These are phyloP conservation scores for Corbicula japonica DNA, from an alignment of 2,888 invertebrate species.

Conservation along the genomic window DNA sequence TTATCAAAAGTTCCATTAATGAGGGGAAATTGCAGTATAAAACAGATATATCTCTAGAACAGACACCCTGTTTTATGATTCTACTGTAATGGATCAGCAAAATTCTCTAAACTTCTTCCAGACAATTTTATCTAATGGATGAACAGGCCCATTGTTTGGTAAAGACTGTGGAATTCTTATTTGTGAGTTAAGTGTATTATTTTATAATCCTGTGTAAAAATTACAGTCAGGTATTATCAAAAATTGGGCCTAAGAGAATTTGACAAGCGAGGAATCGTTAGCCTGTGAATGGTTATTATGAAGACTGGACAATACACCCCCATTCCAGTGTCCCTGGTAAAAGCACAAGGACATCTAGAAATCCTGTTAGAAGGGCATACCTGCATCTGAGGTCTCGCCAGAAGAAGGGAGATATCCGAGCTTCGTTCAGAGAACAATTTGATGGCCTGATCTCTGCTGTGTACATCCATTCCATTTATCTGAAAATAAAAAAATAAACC, in stretches of 20 bases:
- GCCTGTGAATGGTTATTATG: no score
- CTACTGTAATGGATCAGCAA: conserved; percentile 30
- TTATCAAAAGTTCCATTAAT: conserved; percentile 65
- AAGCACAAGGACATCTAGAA: no score
- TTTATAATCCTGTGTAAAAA: no score
- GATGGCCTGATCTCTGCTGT: conserved; percentile 86
- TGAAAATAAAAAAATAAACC: conserved; percentile 72
- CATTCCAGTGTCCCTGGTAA: no score
- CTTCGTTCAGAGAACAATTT: conserved; percentile 84
- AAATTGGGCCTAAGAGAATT: no score
- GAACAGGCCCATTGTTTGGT: conserved; percentile 13
- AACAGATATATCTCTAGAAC: conserved; percentile 60
- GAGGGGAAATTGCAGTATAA: conserved; percentile 54
- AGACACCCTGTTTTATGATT: conserved; percentile 51
- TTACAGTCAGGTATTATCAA: no score
- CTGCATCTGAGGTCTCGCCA: conserved; percentile 84
- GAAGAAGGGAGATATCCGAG: conserved; percentile 84
- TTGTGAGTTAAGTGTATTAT: no score
- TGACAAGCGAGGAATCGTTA: no score
- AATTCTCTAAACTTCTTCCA: conserved; percentile 1
- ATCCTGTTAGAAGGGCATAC: no score
- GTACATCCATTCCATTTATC: conserved; percentile 86
- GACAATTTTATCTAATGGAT: conserved; percentile 17
- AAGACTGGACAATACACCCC: no score
- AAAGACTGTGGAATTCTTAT: no score